Evolutionary conservation across 2,888 invertebrate genomes (phyloP), one percentile per base, ranked within the genome.

Genomic region (Smittia aterrima): DNA sequence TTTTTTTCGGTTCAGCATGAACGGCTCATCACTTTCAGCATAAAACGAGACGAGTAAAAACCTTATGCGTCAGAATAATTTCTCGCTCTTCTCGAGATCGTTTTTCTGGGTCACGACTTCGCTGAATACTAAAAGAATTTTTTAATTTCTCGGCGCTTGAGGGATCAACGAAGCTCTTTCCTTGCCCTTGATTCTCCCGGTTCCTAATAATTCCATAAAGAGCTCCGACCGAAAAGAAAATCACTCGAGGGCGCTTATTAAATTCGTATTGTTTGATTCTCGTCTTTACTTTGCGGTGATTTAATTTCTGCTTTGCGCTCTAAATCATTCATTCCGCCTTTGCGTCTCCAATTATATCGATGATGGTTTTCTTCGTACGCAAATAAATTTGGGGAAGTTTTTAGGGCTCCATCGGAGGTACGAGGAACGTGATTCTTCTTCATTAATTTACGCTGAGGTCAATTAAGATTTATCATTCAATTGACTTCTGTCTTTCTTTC

Each of bases 161-260:
- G 47, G 47, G 47, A 47, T 47, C 47, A n/a, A 47, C 16, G 47
- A 47, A 16, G 16, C 16, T 11, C n/a, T 16, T 2, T 2, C 47
- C 11, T 2, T 47, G 16, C 16, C 32, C 32, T 32, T 9, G 4
- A 32, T 32, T 32, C 32, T 9, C 4, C 32, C 32, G 32, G 32
- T 32, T 32, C 32, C 32, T 32, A 32, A 32, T 32, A 32, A 32
- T 32, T 32, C 32, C 32, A 32, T 32, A 47, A 47, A 16, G 47
- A 47, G 11, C 47, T n/a, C 47, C 16, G 11, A 11, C 11, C 47
- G n/a, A 47, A n/a, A 1, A 1, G n/a, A 7, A 58, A 58, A 41
- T 40, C 41, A 18, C 67, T 67, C 18, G 20, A 20, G 67, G 67
- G 67, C 67, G 41, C 67, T 67, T 67, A 67, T 67, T 67, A 67